phyloP scores from a whole-genome alignment of 2,888 invertebrate species.

The Chymomyza fuscimana region DNA sequence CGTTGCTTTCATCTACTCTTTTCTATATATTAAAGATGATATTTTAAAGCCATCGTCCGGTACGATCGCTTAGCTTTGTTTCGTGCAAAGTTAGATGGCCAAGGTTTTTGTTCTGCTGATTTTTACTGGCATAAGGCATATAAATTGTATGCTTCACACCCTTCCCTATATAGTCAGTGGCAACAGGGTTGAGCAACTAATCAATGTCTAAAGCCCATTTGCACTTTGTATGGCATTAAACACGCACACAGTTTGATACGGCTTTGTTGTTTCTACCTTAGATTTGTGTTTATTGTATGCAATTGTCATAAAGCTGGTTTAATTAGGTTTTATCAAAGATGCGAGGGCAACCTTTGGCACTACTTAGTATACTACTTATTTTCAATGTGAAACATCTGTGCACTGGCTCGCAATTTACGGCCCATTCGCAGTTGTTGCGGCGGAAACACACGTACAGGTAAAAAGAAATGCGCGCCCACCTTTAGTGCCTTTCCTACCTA shows the following conservation, averaged over 20 bases:
- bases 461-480: background rate
- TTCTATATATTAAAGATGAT: no score
- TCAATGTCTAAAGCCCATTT: constrained; percentile 18
- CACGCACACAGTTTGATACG: constrained; percentile 12
- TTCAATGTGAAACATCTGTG: background rate
- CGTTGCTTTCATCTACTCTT: no score
- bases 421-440: background rate
- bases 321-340: background rate
- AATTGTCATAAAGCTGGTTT: constrained; percentile 52
- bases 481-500: background rate
- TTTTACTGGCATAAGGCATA: background rate
- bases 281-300: constrained; percentile 47
- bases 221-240: constrained; percentile 18
- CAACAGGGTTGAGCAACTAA: constrained; percentile 6
- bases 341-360: background rate
- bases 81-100: no score
- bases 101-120: background rate
- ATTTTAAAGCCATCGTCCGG: no score
- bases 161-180: background rate
- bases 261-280: constrained; percentile 19
- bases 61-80: no score
- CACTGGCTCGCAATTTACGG: background rate
- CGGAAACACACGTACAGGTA: background rate
- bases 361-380: background rate
- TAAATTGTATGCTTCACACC: background rate